Conservation (phyloP, 1,140 invertebrate genomes). For the Leucophenga varia region DNA sequence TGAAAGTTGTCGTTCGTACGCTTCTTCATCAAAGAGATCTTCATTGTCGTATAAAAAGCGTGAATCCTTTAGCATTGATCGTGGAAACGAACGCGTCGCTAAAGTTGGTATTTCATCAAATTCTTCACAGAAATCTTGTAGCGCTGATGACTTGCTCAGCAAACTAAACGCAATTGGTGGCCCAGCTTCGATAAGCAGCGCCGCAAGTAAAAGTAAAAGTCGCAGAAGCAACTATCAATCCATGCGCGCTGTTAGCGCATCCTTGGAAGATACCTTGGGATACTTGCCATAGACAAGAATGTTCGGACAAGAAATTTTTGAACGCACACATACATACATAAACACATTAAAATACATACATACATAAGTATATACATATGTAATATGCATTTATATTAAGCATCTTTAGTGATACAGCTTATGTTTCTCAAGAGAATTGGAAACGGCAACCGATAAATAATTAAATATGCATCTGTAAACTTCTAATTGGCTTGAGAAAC, state of each 20-base stretch:
- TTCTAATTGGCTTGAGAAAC: constrained; percentile 44
- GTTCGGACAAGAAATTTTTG: too few species aligned
- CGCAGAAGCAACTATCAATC: constrained; percentile 50
- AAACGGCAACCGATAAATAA: not conserved
- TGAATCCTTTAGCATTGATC: constrained; percentile 41
- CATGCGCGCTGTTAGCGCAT: constrained; percentile 49
- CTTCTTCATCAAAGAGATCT: constrained; percentile 29
- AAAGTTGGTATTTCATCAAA: constrained; percentile 12
- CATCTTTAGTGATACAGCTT: constrained; percentile 25
- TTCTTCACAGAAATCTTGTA: constrained; percentile 31
- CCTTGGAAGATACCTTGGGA: constrained; percentile 55
- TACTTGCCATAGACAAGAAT: constrained; percentile 53
- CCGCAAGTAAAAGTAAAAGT: constrained; percentile 26
- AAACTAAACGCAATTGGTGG: constrained; percentile 38
- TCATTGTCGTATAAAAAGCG: constrained; percentile 22
- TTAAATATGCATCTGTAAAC: not conserved
- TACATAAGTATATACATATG: constrained; percentile 8
- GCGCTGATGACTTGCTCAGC: constrained; percentile 42
- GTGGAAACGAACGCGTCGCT: constrained; percentile 8
- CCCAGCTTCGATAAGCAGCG: constrained; percentile 37
- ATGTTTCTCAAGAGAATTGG: constrained; percentile 49
- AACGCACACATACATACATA: too few species aligned
- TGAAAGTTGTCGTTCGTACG: constrained; percentile 29
- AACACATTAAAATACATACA: constrained; percentile 13
- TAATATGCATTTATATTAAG: constrained; percentile 10